Evolutionary conservation across 2,797 vertebrate species (phyloP).

Genomic region (Fratercula arctica): DNA sequence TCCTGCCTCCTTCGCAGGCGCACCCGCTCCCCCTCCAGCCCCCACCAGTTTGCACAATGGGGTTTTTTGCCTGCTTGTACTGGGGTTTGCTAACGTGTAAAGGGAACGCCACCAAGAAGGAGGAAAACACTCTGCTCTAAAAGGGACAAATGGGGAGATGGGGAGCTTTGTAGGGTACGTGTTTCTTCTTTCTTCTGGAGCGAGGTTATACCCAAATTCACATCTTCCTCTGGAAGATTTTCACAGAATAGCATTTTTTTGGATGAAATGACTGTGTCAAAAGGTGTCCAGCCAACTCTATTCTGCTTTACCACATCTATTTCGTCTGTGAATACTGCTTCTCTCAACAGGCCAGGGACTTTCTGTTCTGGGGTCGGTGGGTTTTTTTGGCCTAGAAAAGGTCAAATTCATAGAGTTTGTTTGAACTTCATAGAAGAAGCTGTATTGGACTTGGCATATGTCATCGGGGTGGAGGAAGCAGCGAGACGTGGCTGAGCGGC

Average conservation of each 20-base stretch:
- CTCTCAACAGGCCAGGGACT: neutral
- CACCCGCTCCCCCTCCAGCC: neutral
- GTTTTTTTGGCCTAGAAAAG: neutral
- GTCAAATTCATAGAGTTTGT: neutral
- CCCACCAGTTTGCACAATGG: neutral
- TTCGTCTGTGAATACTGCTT: neutral
- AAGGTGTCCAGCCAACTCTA: neutral
- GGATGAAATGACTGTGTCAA: neutral
- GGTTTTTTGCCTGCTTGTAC: neutral
- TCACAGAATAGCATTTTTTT: neutral
- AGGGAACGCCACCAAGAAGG: neutral
- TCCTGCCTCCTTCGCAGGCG: neutral
- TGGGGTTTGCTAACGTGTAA: neutral
- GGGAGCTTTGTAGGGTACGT: neutral
- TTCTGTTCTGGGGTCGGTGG: neutral
- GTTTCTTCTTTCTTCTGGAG: neutral
- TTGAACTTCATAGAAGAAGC: neutral
- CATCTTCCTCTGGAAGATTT: neutral
- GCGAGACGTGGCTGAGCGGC: fast-evolving
- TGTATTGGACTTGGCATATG: neutral
- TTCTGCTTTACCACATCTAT: neutral
- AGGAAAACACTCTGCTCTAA: neutral
- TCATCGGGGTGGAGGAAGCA: neutral
- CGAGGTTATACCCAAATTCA: neutral
- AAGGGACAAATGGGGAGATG: neutral